A percentile compares a stretch with the other conserved stretches of the same genome.
phyloP scores from a whole-genome alignment of 2,888 invertebrate species.

The Lordiphosa fenestrarum region DNA sequence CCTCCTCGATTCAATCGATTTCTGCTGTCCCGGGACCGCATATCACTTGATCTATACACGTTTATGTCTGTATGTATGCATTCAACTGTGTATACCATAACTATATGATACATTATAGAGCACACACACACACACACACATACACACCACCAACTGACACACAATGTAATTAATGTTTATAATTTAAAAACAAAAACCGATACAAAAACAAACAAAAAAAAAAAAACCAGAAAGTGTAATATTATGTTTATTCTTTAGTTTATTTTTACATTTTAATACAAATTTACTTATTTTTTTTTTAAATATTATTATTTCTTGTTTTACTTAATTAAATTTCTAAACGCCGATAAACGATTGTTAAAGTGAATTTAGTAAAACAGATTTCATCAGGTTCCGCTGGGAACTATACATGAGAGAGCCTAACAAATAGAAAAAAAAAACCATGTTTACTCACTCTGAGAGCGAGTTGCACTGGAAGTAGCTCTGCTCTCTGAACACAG shows the following conservation, averaged over 20 bases:
- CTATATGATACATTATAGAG: constrained; percentile 14
- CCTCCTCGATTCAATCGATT: constrained; percentile 1
- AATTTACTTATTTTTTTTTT: constrained; percentile 23
- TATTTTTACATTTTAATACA: constrained; percentile 11
- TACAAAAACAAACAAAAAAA: constrained; percentile 11
- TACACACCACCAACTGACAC: constrained; percentile 27
- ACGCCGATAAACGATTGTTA: constrained; percentile 4
- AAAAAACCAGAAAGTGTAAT: constrained; percentile 40
- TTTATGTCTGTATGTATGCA: constrained; percentile 22
- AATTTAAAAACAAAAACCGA: constrained; percentile 43
- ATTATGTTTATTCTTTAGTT: constrained; percentile 64
- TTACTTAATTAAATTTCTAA: constrained; percentile 28
- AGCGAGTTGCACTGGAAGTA: no score
- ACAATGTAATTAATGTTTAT: constrained; percentile 69
- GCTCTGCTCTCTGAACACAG: background rate
- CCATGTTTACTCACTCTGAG: no score
- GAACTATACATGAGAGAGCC: no score
- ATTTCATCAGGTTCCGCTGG: no score
- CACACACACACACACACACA: constrained; percentile 18
- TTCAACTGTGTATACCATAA: constrained; percentile 2
- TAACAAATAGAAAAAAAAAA: background rate
- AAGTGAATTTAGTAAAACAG: constrained; percentile 8
- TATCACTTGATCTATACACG: constrained; percentile 32
- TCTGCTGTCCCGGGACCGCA: constrained; percentile 21
- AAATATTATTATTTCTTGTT: constrained; percentile 15